These are phyloP conservation scores for Archocentrus centrarchus DNA, from an alignment of 2,113 vertebrate species.

Conservation along the genomic window DNA sequence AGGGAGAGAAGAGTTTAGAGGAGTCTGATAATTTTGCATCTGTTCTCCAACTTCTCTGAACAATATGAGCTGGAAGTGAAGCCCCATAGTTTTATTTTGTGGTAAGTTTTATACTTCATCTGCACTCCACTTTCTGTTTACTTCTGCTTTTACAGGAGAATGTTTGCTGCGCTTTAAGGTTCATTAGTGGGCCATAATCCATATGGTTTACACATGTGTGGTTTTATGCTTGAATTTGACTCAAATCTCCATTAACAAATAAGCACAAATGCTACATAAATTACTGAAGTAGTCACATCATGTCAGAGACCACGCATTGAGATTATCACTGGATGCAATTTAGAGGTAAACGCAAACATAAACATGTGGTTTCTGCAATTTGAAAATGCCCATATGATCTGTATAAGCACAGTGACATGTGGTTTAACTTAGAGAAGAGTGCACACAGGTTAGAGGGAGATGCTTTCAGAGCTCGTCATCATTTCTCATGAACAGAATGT, in stretches of 20 bases:
- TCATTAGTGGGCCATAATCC: constrained; percentile 33
- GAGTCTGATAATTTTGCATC: constrained; percentile 17
- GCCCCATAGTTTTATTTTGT: constrained; percentile 37
- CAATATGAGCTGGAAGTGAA: constrained; percentile 64
- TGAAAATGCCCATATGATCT: constrained; percentile 54
- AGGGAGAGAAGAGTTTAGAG: constrained; percentile 29
- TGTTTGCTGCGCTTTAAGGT: constrained; percentile 41
- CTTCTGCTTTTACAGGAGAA: constrained; percentile 28
- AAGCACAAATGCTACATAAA: constrained; percentile 30
- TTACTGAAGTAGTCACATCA: constrained; percentile 25
- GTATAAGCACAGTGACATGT: constrained; percentile 40
- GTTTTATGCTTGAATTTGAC: constrained; percentile 31
- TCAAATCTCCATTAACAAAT: constrained; percentile 36
- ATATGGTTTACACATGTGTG: constrained; percentile 53
- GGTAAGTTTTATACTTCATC: constrained; percentile 57
- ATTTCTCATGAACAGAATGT: constrained; percentile 29
- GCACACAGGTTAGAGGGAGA: constrained; percentile 41
- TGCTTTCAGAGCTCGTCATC: constrained; percentile 33
- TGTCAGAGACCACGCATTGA: constrained; percentile 14
- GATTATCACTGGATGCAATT: constrained; percentile 48
- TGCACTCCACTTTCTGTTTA: constrained; percentile 24
- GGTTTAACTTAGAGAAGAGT: constrained; percentile 60
- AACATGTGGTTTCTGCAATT: constrained; percentile 66
- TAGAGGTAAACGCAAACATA: constrained; percentile 58
- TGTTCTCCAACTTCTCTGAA: constrained; percentile 24